Evolutionary conservation across 2,113 vertebrate species (phyloP), one percentile per base, ranked within the genome.

Genomic region (Eulemur macaco): DNA sequence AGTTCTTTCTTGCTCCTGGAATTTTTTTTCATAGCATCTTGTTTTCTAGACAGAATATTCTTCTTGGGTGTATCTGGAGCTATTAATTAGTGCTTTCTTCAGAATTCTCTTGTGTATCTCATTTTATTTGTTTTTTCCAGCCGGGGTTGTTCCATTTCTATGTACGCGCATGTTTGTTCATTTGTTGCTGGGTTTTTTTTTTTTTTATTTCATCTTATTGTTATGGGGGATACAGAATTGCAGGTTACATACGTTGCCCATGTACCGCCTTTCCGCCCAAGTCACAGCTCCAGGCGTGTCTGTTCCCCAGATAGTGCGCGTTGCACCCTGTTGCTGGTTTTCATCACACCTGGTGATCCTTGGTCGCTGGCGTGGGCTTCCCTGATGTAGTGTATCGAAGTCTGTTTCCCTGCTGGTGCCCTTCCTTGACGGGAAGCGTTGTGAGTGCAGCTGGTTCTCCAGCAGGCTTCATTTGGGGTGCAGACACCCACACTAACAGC

Each of bases 31-130:
- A 25, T 45, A 39, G 21, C 52, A 47, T 74, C 56, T 88, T 76
- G 52, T 92, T 69, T 88, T 91, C 64, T 34, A 69, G 63, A 45
- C 23, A 87, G 56, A 90, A 64, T 91, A 82, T 93, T 86, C 74
- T 73, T 89, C 81, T 93, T 63, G 63, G 29, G 37, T 84, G 12
- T 74, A 20, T 88, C 52, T 84, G 69, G 54, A 82, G 21, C 80
- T 85, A 69, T 27, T 81, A 34, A 80, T 91, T n/a, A 83, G 27
- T 39, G 9, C 90, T 94, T 83, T 45, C 89, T 94, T 89, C 69
- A 90, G 2, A 92, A 50, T 83, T 78, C 63, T 90, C 63, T 74
- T 80, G 39, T 74, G 78, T 47, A 21, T 69, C 39, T 42, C 76
- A 52, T 50, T 85, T 71, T 69, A 23, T 54, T 95, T 91, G 34